Evolutionary conservation across 2,888 invertebrate species (phyloP).

Genomic region (Abscondita cerata): DNA sequence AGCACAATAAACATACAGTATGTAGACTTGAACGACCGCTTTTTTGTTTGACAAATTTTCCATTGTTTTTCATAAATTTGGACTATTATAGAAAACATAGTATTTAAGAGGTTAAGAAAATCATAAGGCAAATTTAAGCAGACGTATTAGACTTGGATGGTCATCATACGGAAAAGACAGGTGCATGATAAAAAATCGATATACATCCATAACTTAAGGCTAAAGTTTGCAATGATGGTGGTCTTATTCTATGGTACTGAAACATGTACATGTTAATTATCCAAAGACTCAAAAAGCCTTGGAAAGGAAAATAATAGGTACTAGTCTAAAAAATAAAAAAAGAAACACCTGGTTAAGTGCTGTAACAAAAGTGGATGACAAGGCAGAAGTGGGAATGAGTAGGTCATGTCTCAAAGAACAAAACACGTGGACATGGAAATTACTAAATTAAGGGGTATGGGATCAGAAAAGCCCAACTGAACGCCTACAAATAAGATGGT

Average conservation of each 20-base stretch:
- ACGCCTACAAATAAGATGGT: too few relatives aligned
- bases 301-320: background rate
- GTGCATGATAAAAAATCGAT: background rate
- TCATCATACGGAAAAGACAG: background rate
- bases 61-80: too few relatives aligned
- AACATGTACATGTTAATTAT: constrained; percentile 4
- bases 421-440: background rate
- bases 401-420: background rate
- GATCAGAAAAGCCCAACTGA: background rate
- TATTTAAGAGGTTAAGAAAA: constrained; percentile 1
- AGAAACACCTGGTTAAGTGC: background rate
- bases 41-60: too few relatives aligned
- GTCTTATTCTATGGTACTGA: background rate
- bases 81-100: background rate
- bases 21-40: too few relatives aligned
- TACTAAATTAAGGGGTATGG: too few relatives aligned
- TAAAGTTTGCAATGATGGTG: constrained; percentile 2
- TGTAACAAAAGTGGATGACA: constrained; percentile 1
- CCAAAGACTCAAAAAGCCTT: constrained; percentile 2
- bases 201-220: background rate
- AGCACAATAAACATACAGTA: too few relatives aligned
- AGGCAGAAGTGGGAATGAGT: background rate
- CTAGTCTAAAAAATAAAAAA: background rate
- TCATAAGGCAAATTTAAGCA: background rate
- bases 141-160: constrained; percentile 6